Percentiles rank a stretch among this genome's conserved stretches.
Conservation (phyloP, 2,113 vertebrate genomes). For the Lipotes vexillifer region DNA sequence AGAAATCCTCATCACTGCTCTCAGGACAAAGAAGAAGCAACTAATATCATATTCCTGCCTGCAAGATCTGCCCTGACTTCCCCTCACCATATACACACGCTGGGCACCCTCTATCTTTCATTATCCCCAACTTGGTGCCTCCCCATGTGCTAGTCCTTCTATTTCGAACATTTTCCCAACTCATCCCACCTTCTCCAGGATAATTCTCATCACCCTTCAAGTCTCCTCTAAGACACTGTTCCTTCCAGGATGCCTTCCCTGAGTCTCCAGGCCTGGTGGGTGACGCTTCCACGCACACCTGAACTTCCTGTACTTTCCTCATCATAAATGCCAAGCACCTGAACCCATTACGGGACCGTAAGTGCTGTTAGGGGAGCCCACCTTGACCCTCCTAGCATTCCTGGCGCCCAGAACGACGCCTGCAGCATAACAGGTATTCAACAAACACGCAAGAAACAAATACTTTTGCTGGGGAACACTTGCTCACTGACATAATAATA, state of each 20-base stretch:
- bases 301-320: neutral
- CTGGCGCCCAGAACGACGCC: neutral
- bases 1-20: neutral
- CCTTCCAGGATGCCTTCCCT: neutral
- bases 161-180: fast-evolving
- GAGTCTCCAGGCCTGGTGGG: neutral
- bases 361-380: neutral
- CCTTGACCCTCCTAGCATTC: neutral
- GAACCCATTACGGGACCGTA: neutral
- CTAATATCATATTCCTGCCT: neutral
- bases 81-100: fast-evolving
- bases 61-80: fast-evolving
- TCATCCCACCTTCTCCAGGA: neutral
- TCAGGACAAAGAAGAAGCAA: neutral
- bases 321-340: neutral
- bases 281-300: fast-evolving
- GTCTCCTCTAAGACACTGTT: neutral
- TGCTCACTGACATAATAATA: neutral
- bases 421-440: neutral
- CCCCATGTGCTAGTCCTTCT: neutral
- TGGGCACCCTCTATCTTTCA: neutral
- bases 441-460: fast-evolving
- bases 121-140: neutral
- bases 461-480: neutral
- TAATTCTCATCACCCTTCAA: neutral